phyloP scores from a whole-genome alignment of 2,797 vertebrate genomes.

The Sebastes vulpes region DNA sequence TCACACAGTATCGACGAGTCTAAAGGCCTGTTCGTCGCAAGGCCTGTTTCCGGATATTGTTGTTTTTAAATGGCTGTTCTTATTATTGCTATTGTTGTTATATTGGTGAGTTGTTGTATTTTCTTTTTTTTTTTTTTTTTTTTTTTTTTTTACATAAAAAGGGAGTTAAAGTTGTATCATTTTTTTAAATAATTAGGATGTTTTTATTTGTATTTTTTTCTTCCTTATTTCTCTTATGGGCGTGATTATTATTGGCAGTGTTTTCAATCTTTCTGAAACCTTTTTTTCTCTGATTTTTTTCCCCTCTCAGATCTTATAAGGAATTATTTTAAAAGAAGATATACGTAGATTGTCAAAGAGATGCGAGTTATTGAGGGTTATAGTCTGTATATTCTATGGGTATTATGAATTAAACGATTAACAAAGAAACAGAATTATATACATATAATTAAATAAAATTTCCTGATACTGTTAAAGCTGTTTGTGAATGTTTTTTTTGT shows the following conservation, averaged over 20 bases:
- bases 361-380: conserved; percentile 84
- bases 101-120: conserved; percentile 74
- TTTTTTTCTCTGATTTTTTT: conserved; percentile 44
- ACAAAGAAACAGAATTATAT: conserved; percentile 87
- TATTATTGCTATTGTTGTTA: conserved; percentile 82
- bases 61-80: conserved; percentile 85
- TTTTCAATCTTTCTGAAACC: conserved; percentile 74
- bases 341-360: conserved; percentile 82
- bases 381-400: conserved; percentile 88
- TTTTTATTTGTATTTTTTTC: conserved; percentile 67
- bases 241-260: conserved; percentile 77
- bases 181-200: conserved; percentile 62
- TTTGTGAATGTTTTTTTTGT: conserved; percentile 8
- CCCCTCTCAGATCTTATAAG: conserved; percentile 67
- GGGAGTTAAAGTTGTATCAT: conserved; percentile 76
- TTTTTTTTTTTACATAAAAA: conserved; percentile 79
- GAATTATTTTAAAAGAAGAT: conserved; percentile 84
- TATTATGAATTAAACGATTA: conserved; percentile 88
- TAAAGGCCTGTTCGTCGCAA: conserved; percentile 64
- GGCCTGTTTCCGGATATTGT: conserved; percentile 76
- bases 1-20: conserved; percentile 59
- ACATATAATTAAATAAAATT: conserved; percentile 89
- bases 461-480: conserved; percentile 83
- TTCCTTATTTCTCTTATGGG: conserved; percentile 69
- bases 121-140: conserved; percentile 43